Evolutionary conservation across 2,888 invertebrate species (phyloP).

Genomic region (Aphodius sticticus): DNA sequence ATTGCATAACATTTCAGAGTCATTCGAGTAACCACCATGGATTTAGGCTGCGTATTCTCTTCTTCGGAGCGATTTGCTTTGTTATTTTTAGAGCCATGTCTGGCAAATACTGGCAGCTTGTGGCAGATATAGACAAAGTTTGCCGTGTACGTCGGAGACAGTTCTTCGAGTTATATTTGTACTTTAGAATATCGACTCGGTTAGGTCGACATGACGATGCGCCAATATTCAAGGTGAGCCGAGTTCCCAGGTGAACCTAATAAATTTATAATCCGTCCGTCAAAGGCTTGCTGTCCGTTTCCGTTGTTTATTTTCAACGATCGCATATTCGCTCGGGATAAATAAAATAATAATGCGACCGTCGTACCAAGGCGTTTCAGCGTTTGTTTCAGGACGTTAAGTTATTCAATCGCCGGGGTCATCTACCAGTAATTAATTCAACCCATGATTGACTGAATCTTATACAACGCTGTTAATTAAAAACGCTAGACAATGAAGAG

Average conservation of each 20-base stretch:
- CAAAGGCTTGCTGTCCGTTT: not conserved
- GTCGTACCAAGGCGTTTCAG: too few species aligned
- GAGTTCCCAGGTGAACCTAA: not conserved
- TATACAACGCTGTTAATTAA: too few species aligned
- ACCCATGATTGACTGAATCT: too few species aligned
- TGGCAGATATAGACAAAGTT: not conserved
- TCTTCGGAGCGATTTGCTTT: not conserved
- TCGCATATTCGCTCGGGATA: too few species aligned
- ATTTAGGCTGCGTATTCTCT: not conserved
- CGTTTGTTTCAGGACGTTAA: too few species aligned
- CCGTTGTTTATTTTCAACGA: not conserved
- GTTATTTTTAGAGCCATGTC: not conserved
- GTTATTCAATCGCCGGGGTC: too few species aligned
- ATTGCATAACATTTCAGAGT: not conserved
- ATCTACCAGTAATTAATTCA: too few species aligned
- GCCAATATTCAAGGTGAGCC: not conserved
- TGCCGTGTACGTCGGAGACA: not conserved
- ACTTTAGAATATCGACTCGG: not conserved
- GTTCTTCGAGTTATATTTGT: conserved; percentile 4
- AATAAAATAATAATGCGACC: too few species aligned
- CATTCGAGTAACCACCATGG: too few species aligned
- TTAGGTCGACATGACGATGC: not conserved
- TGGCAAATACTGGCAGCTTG: not conserved
- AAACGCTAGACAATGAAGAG: too few species aligned
- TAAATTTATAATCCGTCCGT: not conserved